Conservation (phyloP, 2,888 invertebrate genomes). For the Catocala sponsa region DNA sequence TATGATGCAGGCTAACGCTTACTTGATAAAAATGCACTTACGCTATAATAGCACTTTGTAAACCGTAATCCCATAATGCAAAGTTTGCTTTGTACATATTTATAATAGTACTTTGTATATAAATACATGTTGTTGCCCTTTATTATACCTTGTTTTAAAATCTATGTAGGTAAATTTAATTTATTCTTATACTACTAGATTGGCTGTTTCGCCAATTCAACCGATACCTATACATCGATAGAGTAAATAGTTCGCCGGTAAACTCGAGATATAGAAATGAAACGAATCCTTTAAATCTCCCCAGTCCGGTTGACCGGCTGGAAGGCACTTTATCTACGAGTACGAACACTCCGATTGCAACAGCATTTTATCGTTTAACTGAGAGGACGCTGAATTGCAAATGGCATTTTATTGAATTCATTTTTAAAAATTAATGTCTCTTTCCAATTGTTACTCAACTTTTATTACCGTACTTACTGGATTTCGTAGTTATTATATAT, state of each 20-base stretch:
- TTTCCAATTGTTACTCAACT: constrained; percentile 33
- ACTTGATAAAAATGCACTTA: too few species aligned
- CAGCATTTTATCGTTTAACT: constrained; percentile 43
- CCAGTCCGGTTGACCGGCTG: constrained; percentile 44
- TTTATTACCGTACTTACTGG: constrained; percentile 10
- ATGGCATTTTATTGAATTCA: constrained; percentile 40
- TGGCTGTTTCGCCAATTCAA: too few species aligned
- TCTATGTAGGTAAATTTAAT: too few species aligned
- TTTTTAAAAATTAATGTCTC: constrained; percentile 40
- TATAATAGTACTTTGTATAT: too few species aligned
- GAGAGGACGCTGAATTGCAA: constrained; percentile 40
- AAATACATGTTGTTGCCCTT: too few species aligned
- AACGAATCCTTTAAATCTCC: constrained; percentile 66
- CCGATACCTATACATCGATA: not conserved
- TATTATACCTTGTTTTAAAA: too few species aligned
- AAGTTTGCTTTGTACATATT: too few species aligned
- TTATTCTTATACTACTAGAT: too few species aligned
- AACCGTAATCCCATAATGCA: not conserved
- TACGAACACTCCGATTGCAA: constrained; percentile 38
- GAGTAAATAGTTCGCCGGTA: constrained; percentile 54
- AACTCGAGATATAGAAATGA: constrained; percentile 66
- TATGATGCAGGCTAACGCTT: not conserved
- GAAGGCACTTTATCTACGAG: constrained; percentile 36
- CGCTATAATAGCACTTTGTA: not conserved
- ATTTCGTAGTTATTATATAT: not conserved